phyloP scores from a whole-genome alignment of 1,140 invertebrate species.

The Oscheius sp. region DNA sequence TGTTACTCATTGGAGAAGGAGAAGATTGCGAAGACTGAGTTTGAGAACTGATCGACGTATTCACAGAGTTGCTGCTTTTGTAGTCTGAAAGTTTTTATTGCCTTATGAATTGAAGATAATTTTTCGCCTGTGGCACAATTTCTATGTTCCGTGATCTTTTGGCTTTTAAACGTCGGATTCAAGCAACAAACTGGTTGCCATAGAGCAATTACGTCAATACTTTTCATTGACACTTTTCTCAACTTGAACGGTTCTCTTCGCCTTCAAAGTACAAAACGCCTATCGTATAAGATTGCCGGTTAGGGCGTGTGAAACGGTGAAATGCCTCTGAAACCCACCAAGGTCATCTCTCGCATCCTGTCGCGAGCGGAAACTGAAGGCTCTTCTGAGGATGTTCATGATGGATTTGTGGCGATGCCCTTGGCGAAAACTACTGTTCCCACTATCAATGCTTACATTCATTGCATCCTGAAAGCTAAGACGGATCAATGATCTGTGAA shows the following conservation, averaged over 20 bases:
- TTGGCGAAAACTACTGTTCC: background rate
- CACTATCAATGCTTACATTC: slow-evolving; percentile 3
- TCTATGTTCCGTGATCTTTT: too few species aligned
- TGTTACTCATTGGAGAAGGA: background rate
- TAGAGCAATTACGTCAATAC: too few species aligned
- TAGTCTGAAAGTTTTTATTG: background rate
- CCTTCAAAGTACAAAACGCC: too few species aligned
- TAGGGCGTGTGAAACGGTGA: too few species aligned
- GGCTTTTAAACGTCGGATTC: too few species aligned
- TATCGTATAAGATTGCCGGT: too few species aligned
- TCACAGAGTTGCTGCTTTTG: slow-evolving; percentile 15
- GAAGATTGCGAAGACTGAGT: background rate
- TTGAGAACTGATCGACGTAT: background rate
- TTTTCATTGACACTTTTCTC: too few species aligned
- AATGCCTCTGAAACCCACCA: too few species aligned
- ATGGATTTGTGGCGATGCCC: background rate
- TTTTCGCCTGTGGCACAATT: background rate
- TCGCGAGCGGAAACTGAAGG: slow-evolving; percentile 4
- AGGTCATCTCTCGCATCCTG: background rate
- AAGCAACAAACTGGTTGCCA: too few species aligned
- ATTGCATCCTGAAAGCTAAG: slow-evolving; percentile 15
- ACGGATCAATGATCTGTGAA: background rate
- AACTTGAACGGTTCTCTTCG: too few species aligned
- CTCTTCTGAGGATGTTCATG: slow-evolving; percentile 22
- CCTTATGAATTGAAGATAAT: background rate